Evolutionary conservation across 2,797 vertebrate genomes (phyloP).

Genomic region (Champsocephalus esox): DNA sequence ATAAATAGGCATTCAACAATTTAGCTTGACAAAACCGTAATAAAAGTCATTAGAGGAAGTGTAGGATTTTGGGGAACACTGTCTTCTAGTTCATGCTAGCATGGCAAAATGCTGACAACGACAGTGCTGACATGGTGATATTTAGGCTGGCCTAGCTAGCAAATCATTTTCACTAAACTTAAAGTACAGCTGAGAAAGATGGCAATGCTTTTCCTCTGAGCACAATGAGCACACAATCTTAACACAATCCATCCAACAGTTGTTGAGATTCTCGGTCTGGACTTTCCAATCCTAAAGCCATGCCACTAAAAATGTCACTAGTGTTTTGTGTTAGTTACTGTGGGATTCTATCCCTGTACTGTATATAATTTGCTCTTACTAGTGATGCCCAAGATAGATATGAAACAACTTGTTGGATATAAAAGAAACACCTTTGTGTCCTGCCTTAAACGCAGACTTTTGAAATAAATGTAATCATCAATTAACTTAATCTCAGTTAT

Average conservation of each 20-base stretch:
- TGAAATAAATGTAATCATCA: conserved; percentile 27
- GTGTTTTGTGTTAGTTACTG: background rate
- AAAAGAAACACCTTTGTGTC: background rate
- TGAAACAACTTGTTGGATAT: conserved; percentile 25
- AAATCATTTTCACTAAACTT: background rate
- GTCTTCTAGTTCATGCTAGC: too few relatives aligned
- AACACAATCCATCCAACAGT: background rate
- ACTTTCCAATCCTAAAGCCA: background rate
- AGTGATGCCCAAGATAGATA: background rate
- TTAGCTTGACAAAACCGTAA: too few relatives aligned
- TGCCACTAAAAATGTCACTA: background rate
- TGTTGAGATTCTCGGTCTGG: background rate
- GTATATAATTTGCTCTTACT: conserved; percentile 1
- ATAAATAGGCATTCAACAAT: too few relatives aligned
- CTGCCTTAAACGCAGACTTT: conserved; percentile 13
- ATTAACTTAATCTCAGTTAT: conserved; percentile 43
- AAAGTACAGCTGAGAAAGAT: background rate
- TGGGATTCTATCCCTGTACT: background rate
- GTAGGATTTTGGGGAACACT: too few relatives aligned
- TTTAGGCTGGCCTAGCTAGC: too few relatives aligned
- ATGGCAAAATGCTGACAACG: too few relatives aligned
- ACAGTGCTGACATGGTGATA: too few relatives aligned
- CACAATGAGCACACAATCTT: background rate
- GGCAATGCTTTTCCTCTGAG: background rate
- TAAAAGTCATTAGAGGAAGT: too few relatives aligned